These are phyloP conservation scores for Ascidia mentula DNA, from an alignment of 23 tunicate species.

Conservation along the genomic window DNA sequence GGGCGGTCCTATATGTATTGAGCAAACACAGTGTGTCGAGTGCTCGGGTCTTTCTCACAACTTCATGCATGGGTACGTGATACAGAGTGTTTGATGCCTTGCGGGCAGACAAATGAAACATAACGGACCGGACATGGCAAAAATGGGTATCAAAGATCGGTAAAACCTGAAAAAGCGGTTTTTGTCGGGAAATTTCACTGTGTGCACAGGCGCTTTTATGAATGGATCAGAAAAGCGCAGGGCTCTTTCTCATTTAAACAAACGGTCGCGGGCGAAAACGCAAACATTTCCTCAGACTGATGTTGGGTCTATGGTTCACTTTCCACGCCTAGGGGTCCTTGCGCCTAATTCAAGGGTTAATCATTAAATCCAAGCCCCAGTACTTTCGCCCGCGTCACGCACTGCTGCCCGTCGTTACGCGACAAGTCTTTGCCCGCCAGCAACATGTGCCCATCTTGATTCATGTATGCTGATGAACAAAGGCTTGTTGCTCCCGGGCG, in stretches of 20 bases:
- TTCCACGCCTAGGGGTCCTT: background rate
- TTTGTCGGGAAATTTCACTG: too few species aligned
- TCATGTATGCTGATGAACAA: slow-evolving; percentile 94
- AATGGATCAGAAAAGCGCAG: background rate
- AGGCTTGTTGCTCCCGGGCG: slow-evolving; percentile 75
- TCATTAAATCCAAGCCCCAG: background rate
- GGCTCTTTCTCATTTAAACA: too few species aligned
- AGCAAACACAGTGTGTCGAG: too few species aligned
- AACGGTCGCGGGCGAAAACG: background rate
- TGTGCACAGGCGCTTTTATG: background rate
- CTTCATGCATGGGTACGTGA: too few species aligned
- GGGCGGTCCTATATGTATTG: too few species aligned
- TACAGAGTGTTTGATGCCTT: too few species aligned
- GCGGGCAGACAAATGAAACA: too few species aligned
- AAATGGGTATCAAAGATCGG: too few species aligned
- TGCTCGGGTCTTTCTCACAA: too few species aligned
- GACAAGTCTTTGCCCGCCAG: slow-evolving; percentile 83
- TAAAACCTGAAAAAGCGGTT: too few species aligned
- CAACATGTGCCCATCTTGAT: slow-evolving; percentile 33
- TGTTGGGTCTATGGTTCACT: background rate
- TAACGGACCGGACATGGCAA: too few species aligned
- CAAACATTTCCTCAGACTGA: background rate
- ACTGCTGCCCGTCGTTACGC: slow-evolving; percentile 18
- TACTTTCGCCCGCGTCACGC: background rate
- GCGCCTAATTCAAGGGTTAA: background rate